Percentiles rank a stretch among this genome's conserved stretches.
These are phyloP conservation scores for Aproaerema taeniolella DNA, from an alignment of 2,888 invertebrate genomes.

Conservation along the genomic window DNA sequence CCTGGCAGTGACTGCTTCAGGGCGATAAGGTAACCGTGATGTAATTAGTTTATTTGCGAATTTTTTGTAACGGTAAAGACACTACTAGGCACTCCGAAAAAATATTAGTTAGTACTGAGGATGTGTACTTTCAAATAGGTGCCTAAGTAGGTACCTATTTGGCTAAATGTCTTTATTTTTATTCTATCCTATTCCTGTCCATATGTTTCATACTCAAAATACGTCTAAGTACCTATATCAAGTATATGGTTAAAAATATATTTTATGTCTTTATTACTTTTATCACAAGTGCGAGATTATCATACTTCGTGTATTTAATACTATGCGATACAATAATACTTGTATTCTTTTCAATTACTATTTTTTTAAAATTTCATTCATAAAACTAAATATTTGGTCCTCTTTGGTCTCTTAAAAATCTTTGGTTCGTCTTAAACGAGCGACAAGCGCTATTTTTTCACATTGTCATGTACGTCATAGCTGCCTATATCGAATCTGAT, in stretches of 20 bases:
- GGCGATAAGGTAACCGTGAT: no score
- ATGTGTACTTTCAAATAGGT: neutral
- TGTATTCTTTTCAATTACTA: constrained; percentile 17
- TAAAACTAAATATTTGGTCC: constrained; percentile 16
- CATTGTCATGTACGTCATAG: constrained; percentile 32
- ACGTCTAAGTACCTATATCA: neutral
- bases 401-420: constrained; percentile 32
- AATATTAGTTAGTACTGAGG: neutral
- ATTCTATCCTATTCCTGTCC: no score
- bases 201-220: no score
- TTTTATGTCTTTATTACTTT: neutral
- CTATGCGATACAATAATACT: constrained; percentile 1
- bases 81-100: neutral
- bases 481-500: constrained; percentile 50
- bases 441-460: constrained; percentile 51
- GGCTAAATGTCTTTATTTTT: no score
- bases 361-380: constrained; percentile 19
- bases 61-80: neutral
- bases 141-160: neutral
- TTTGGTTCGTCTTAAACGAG: constrained; percentile 60
- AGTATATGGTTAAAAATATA: neutral
- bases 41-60: neutral
- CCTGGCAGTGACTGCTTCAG: no score
- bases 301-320: constrained; percentile 20
- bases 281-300: neutral